Evolutionary conservation across 92 coral and sea anemone species (phyloP), one percentile per base, ranked within the genome.

Genomic region (Umimayanthus chanpuru): DNA sequence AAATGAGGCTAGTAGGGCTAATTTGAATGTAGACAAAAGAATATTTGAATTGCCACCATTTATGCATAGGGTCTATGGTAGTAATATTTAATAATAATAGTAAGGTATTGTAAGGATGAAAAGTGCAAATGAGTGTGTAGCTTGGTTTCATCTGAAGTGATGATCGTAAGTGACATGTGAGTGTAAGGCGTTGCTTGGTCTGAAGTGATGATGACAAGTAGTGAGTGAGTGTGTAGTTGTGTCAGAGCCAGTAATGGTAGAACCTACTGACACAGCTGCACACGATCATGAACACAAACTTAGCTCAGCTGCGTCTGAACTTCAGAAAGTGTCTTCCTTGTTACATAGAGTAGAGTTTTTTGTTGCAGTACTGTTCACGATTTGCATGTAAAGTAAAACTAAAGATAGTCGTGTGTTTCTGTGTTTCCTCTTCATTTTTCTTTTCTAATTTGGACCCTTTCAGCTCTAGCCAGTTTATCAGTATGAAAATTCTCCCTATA

Each of bases 231-330:
- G 94, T 89, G 83, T 90, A 88, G 81, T 90, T 92, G 94, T 85
- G 81, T 88, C 98, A 94, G 98, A 92, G 92, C 98, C 98, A 96
- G 98, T 67, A 96, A 96, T 94, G 98, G 98, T 65, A 79, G 98
- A 94, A 96, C 98, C 98, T 96, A 94, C 98, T 96, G 98, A 84
- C 88, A 65, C 92, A 82, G 41, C 92, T 91, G 36, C 95, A 91
- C 91, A 84, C 58, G 26, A 12, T 67, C 41, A 78, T 80, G 97
- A 94, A 53, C 91, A 86, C 83, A 79, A 86, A 56, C 66, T 79
- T 93, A 89, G 97, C 85, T 21, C 25, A 55, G 89, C 97, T 94
- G 97, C 40, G 97, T 94, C 97, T 94, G 95, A 94, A 77, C 89
- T 91, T 86, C 89, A 87, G 2, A 16, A 73, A 4, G 6, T 72